Evolutionary conservation across 2,888 invertebrate genomes (phyloP).

Genomic region (Boloria selene): DNA sequence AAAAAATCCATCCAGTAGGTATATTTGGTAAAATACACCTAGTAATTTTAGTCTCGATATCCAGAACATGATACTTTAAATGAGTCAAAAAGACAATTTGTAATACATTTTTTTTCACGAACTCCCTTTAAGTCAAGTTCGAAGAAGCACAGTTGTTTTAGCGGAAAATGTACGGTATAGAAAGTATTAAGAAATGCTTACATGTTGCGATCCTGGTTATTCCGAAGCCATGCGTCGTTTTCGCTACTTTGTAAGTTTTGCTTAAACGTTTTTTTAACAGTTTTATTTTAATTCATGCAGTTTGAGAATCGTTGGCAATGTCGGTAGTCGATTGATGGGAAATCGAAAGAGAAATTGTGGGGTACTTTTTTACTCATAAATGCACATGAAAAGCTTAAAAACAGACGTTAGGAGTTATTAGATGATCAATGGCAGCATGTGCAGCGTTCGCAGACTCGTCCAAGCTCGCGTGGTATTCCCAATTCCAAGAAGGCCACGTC

Average conservation of each 20-base stretch:
- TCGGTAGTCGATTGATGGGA: conserved; percentile 31
- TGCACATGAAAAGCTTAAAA: conserved; percentile 57
- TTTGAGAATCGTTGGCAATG: conserved; percentile 40
- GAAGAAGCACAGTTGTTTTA: conserved; percentile 50
- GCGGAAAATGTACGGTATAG: conserved; percentile 45
- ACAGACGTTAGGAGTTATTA: conserved; percentile 31
- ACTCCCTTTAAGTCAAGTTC: conserved; percentile 66
- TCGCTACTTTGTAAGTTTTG: conserved; percentile 34
- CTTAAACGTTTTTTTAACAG: conserved; percentile 33
- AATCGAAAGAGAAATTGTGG: conserved; percentile 36
- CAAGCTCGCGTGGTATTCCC: conserved; percentile 55
- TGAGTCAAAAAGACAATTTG: neutral
- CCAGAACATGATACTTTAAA: neutral
- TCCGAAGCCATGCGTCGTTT: conserved; percentile 76
- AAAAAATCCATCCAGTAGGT: too few species aligned
- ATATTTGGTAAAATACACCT: too few species aligned
- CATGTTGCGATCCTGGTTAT: conserved; percentile 65
- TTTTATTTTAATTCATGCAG: conserved; percentile 46
- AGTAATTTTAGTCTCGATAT: too few species aligned
- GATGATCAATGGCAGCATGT: conserved; percentile 70
- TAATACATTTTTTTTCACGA: neutral
- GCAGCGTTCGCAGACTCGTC: conserved; percentile 67
- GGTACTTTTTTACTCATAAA: conserved; percentile 59
- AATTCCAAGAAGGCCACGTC: conserved; percentile 93
- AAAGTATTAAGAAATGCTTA: conserved; percentile 47